These are phyloP conservation scores for Boloria euphrosyne DNA, from an alignment of 2,888 invertebrate species.

Conservation along the genomic window DNA sequence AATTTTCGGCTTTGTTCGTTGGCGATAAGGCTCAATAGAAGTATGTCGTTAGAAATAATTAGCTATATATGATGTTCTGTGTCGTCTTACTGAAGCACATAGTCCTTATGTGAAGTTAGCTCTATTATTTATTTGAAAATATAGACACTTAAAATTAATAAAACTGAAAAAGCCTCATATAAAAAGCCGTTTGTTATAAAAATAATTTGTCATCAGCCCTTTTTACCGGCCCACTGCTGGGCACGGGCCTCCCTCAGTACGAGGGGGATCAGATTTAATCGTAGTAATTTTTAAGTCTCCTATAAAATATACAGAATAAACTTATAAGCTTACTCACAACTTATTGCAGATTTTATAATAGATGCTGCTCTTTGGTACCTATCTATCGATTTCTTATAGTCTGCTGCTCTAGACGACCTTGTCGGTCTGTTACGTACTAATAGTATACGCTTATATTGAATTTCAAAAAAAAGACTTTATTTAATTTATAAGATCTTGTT, in stretches of 20 bases:
- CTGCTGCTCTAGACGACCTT: constrained; percentile 16
- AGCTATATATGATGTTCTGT: constrained; percentile 18
- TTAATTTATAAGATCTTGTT: constrained; percentile 9
- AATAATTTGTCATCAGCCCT: too few relatives aligned
- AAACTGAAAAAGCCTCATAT: not conserved
- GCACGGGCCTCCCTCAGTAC: too few relatives aligned
- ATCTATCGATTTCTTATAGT: constrained; percentile 4
- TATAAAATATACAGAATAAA: too few relatives aligned
- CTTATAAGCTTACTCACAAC: too few relatives aligned
- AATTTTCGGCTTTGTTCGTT: constrained; percentile 16
- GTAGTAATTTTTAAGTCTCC: too few relatives aligned
- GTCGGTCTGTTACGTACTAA: not conserved
- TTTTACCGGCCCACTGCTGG: too few relatives aligned
- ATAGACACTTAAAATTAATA: too few relatives aligned
- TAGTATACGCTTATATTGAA: not conserved
- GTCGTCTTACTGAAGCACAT: constrained; percentile 9
- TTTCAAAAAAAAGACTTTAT: not conserved
- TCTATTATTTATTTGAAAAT: not conserved
- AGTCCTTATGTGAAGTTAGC: not conserved
- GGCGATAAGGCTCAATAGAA: not conserved
- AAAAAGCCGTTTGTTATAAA: too few relatives aligned
- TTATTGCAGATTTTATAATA: too few relatives aligned
- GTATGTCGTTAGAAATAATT: constrained; percentile 27
- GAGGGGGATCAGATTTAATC: too few relatives aligned
- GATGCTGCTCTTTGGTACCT: too few relatives aligned